These are phyloP conservation scores for Cheilosia vernalis DNA, from an alignment of 2,888 invertebrate genomes.

Conservation along the genomic window DNA sequence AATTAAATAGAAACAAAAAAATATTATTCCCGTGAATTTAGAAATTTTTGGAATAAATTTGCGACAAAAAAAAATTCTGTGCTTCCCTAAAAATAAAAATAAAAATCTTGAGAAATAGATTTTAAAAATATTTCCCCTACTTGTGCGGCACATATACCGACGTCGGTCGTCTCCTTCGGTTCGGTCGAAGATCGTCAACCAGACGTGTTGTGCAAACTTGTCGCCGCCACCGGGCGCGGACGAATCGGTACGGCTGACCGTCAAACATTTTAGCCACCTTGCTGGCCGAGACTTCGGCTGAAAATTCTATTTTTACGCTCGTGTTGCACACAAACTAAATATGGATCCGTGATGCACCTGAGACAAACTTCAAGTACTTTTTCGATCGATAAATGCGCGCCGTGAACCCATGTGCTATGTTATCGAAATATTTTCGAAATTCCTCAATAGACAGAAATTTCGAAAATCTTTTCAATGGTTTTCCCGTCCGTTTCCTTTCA, in stretches of 20 bases:
- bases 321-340: slow-evolving; percentile 71
- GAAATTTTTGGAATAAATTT: not conserved
- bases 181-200: slow-evolving; percentile 27
- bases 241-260: slow-evolving; percentile 38
- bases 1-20: not conserved
- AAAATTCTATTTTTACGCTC: slow-evolving; percentile 60
- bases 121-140: slow-evolving; percentile 27
- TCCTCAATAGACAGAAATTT: slow-evolving; percentile 30
- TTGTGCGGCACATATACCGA: slow-evolving; percentile 7
- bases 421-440: slow-evolving; percentile 46
- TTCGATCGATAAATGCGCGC: not conserved
- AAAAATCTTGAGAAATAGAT: slow-evolving; percentile 10
- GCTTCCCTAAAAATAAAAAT: slow-evolving; percentile 15
- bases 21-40: not conserved
- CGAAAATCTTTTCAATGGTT: slow-evolving; percentile 18
- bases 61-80: not conserved
- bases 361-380: slow-evolving; percentile 14
- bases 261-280: slow-evolving; percentile 56
- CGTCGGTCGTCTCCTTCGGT: slow-evolving; percentile 34
- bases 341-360: slow-evolving; percentile 67
- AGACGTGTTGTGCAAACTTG: slow-evolving; percentile 65
- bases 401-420: not conserved
- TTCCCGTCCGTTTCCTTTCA: slow-evolving; percentile 24
- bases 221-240: slow-evolving; percentile 18
- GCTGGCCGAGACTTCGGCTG: slow-evolving; percentile 46